These are phyloP conservation scores for Gymnocephalus cernua DNA, from an alignment of 2,113 vertebrate genomes.

Conservation along the genomic window DNA sequence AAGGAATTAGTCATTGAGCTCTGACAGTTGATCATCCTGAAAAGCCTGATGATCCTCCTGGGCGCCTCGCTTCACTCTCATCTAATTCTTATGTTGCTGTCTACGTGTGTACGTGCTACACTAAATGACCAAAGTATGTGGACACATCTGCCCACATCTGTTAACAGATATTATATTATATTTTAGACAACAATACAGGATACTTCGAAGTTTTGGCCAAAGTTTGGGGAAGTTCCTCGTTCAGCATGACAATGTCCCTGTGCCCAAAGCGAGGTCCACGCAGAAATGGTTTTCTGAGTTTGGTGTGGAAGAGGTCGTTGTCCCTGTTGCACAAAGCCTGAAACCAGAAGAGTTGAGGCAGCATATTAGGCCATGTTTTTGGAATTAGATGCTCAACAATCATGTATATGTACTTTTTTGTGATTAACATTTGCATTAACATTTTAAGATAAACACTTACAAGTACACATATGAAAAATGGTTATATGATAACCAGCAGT, in stretches of 20 bases:
- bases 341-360: neutral
- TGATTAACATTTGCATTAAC: no score
- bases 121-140: neutral
- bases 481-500: no score
- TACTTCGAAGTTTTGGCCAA: neutral
- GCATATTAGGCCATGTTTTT: neutral
- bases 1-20: conserved; percentile 43
- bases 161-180: neutral
- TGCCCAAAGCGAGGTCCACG: neutral
- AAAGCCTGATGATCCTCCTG: conserved; percentile 26
- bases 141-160: neutral
- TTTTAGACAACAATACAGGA: neutral
- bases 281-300: neutral
- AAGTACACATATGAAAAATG: no score
- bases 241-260: neutral
- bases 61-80: neutral
- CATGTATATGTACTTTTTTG: neutral
- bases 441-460: no score
- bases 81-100: neutral
- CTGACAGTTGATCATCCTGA: conserved; percentile 41
- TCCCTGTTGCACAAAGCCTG: neutral
- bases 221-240: neutral
- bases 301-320: conserved; percentile 9
- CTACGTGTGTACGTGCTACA: neutral
- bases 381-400: neutral